Evolutionary conservation across 2,888 invertebrate genomes (phyloP).

Genomic region (Gryllus longicercus): DNA sequence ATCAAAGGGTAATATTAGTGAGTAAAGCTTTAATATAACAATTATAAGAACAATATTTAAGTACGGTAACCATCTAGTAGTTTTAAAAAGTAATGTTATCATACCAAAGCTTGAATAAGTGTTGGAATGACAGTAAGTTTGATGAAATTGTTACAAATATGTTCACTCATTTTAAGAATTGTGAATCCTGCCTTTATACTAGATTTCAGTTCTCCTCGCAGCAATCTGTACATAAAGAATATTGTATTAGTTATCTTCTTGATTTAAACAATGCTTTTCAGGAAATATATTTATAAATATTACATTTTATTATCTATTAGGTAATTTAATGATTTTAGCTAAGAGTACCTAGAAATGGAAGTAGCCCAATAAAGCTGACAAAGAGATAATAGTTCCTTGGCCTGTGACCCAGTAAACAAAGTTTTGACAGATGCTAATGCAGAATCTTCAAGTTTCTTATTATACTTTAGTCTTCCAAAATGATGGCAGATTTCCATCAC

Average conservation of each 20-base stretch:
- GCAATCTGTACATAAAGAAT: background rate
- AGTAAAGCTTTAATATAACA: too few relatives aligned
- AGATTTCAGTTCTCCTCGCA: background rate
- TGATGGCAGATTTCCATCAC: background rate
- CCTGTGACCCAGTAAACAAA: background rate
- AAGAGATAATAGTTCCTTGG: background rate
- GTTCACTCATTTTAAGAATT: background rate
- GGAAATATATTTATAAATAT: background rate
- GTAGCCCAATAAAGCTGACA: background rate
- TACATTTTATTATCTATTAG: background rate
- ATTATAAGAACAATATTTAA: background rate
- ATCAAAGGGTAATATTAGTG: too few relatives aligned
- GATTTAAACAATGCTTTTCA: background rate
- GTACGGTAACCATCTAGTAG: background rate
- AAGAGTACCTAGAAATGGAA: background rate
- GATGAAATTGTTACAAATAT: background rate
- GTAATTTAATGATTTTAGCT: background rate
- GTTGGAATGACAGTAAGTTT: background rate
- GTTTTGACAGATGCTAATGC: background rate
- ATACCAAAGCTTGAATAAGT: background rate
- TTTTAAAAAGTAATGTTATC: background rate
- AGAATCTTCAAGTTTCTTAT: slow-evolving; percentile 1
- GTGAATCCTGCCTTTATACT: background rate
- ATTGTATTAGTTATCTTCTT: background rate
- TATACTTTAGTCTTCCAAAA: background rate